Percentiles rank a stretch among this genome's conserved stretches.
phyloP scores from a whole-genome alignment of 2,113 vertebrate genomes.

The Misgurnus anguillicaudatus region DNA sequence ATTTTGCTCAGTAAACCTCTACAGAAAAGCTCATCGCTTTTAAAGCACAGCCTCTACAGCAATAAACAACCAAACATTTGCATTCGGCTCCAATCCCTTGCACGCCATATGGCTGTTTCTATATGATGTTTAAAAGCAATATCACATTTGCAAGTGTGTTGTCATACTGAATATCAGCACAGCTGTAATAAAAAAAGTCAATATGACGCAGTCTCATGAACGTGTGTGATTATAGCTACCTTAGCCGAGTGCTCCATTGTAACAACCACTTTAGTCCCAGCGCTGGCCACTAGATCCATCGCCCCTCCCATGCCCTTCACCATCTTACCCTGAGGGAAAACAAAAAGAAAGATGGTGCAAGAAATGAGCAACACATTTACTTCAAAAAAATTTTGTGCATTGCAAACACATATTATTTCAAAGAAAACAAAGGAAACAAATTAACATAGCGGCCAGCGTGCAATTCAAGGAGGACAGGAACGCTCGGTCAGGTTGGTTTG shows the following conservation, averaged over 20 bases:
- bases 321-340: slow-evolving; percentile 88
- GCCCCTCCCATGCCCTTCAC: slow-evolving; percentile 99
- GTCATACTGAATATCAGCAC: too few species aligned
- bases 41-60: too few species aligned
- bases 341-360: slow-evolving; percentile 24
- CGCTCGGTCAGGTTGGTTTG: slow-evolving; percentile 26
- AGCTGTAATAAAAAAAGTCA: not conserved
- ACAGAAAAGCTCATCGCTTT: too few species aligned
- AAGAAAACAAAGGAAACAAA: not conserved
- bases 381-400: not conserved
- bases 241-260: slow-evolving; percentile 98
- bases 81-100: too few species aligned
- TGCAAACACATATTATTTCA: not conserved
- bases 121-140: too few species aligned
- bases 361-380: slow-evolving; percentile 3
- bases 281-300: slow-evolving; percentile 95
- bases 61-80: too few species aligned
- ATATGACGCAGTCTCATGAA: not conserved
- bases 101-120: too few species aligned
- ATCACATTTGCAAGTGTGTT: too few species aligned
- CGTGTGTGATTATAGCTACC: slow-evolving; percentile 67
- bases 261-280: slow-evolving; percentile 94
- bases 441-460: not conserved
- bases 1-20: too few species aligned
- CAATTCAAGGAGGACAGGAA: not conserved